phyloP scores from a whole-genome alignment of 2,113 vertebrate species.

The Dicrurus megarhynchus region DNA sequence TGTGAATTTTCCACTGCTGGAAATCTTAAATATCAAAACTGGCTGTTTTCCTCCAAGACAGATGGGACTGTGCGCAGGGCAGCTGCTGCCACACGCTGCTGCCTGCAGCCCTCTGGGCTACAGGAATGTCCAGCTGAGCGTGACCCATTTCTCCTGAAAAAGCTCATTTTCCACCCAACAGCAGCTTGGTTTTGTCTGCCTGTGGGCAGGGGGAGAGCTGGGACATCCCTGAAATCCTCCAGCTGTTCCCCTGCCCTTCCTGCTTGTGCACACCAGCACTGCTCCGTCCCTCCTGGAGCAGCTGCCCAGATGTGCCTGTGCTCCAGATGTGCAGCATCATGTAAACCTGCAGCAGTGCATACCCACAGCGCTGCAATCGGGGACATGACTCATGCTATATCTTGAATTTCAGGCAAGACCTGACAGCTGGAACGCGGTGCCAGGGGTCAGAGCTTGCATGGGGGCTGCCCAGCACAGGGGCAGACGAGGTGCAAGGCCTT shows the following conservation, averaged over 20 bases:
- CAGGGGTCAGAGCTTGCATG: fast-evolving
- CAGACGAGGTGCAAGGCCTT: fast-evolving
- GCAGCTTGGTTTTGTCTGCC: background rate
- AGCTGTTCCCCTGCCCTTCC: background rate
- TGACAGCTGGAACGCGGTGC: fast-evolving
- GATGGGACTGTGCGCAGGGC: fast-evolving
- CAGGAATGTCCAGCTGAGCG: fast-evolving
- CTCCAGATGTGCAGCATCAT: constrained; percentile 3
- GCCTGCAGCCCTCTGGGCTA: background rate
- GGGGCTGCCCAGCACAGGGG: background rate
- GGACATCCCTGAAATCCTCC: background rate
- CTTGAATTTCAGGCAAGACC: background rate
- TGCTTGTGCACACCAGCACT: fast-evolving
- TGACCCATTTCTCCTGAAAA: background rate
- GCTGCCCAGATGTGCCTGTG: background rate
- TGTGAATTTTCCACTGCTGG: constrained; percentile 44
- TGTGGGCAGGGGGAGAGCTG: fast-evolving
- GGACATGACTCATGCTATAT: fast-evolving
- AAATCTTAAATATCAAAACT: constrained; percentile 8
- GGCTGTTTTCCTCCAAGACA: background rate
- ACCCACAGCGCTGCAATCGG: fast-evolving
- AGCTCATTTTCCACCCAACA: background rate
- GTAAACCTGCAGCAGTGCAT: background rate
- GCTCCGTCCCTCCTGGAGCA: background rate
- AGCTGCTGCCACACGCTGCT: background rate